Percentiles rank a stretch among this genome's conserved stretches.
Evolutionary conservation across 2,113 vertebrate genomes (phyloP).

Genomic region (Micromys minutus): DNA sequence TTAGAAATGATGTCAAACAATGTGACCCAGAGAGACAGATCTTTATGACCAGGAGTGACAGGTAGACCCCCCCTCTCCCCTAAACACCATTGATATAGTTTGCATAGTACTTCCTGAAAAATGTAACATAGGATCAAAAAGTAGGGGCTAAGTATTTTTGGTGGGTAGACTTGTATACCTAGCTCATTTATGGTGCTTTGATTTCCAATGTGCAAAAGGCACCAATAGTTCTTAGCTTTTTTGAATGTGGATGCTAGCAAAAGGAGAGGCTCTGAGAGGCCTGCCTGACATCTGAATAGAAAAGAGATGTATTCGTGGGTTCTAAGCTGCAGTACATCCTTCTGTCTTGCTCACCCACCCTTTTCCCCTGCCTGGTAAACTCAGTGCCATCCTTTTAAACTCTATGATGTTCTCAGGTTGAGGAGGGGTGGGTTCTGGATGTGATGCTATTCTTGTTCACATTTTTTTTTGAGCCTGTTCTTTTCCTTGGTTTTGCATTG

Average conservation of each 20-base stretch:
- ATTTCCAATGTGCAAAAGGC: not conserved
- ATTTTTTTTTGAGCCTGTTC: not conserved
- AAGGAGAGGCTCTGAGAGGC: not conserved
- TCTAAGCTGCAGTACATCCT: not conserved
- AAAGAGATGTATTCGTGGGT: not conserved
- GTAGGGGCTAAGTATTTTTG: not conserved
- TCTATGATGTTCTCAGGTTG: not conserved
- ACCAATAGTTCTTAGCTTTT: not conserved
- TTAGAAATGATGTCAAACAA: conserved; percentile 46
- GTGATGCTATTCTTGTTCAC: not conserved
- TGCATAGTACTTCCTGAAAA: not conserved
- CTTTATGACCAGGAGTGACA: not conserved
- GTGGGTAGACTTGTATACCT: not conserved
- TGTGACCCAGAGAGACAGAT: conserved; percentile 14
- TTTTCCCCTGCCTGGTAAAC: not conserved
- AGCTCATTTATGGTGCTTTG: not conserved
- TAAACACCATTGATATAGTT: not conserved
- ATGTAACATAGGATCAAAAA: not conserved
- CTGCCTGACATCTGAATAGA: not conserved
- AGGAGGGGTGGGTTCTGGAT: not conserved
- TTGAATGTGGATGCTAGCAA: not conserved
- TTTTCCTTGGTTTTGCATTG: not conserved
- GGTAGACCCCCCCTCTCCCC: not conserved
- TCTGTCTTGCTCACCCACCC: not conserved
- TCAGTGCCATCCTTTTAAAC: not conserved